These are phyloP conservation scores for Axinella damicornis DNA, from an alignment of 37 sponge, comb jelly and placozoan genomes.

Conservation along the genomic window DNA sequence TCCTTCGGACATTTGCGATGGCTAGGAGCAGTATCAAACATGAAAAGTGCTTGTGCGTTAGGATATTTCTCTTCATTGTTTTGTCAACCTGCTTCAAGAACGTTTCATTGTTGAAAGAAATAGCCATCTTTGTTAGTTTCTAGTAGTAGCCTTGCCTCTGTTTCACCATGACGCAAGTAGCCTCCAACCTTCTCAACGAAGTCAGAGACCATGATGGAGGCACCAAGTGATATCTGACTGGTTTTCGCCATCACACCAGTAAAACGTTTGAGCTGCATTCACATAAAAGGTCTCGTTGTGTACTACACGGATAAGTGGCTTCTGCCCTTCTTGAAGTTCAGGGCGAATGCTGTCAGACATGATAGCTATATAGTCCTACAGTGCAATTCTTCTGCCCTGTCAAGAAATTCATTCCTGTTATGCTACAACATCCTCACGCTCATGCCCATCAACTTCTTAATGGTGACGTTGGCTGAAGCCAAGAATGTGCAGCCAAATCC, in stretches of 20 bases:
- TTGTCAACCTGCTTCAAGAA: slow-evolving; percentile 47
- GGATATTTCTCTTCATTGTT: slow-evolving; percentile 52
- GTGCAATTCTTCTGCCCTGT: neutral
- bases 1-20: slow-evolving; percentile 38
- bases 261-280: slow-evolving; percentile 42
- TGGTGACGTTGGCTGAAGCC: slow-evolving; percentile 34
- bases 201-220: slow-evolving; percentile 53
- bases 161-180: slow-evolving; percentile 21
- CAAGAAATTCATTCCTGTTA: slow-evolving; percentile 34
- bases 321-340: slow-evolving; percentile 10
- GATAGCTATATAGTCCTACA: neutral
- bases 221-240: slow-evolving; percentile 31
- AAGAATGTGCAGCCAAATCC: slow-evolving; percentile 26
- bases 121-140: no score
- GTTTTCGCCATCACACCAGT: slow-evolving; percentile 19
- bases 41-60: slow-evolving; percentile 15
- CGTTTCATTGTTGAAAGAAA: slow-evolving; percentile 31
- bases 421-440: slow-evolving; percentile 33
- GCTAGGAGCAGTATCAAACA: slow-evolving; percentile 35
- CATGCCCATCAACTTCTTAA: slow-evolving; percentile 59
- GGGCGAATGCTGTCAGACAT: neutral
- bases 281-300: slow-evolving; percentile 63
- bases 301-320: slow-evolving; percentile 25
- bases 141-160: no score
- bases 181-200: slow-evolving; percentile 55